Conservation (phyloP, 2,113 vertebrate genomes). For the Pygoscelis adeliae region DNA sequence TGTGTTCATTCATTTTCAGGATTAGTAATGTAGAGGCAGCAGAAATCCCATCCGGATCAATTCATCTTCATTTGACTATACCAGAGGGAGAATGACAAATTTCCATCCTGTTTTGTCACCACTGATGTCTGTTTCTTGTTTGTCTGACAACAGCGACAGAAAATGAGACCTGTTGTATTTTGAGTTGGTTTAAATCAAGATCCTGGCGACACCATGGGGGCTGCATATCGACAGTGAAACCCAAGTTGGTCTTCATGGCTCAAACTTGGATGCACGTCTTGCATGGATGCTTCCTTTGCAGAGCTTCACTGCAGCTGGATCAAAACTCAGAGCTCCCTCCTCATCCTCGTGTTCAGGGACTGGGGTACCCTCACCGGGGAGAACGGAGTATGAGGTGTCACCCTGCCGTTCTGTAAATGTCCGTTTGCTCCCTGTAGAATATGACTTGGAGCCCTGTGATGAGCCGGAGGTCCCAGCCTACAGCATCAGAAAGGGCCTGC, state of each 20-base stretch:
- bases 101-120: not conserved
- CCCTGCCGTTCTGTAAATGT: rapidly evolving
- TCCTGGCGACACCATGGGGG: not conserved
- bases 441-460: constrained; percentile 95
- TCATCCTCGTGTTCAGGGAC: rapidly evolving
- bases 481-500: constrained; percentile 93
- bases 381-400: rapidly evolving
- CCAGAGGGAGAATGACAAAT: not conserved
- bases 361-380: rapidly evolving
- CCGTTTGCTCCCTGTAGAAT: constrained; percentile 74
- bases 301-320: not conserved
- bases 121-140: not conserved
- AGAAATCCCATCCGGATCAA: not conserved
- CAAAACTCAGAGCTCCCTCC: not conserved
- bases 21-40: not conserved
- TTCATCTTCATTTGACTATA: not conserved
- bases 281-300: not conserved
- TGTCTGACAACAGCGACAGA: not conserved
- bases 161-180: not conserved
- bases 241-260: not conserved
- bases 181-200: not conserved
- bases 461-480: constrained; percentile 92
- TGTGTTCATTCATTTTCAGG: not conserved
- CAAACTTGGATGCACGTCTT: rapidly evolving
- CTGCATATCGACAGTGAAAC: rapidly evolving